Base-by-base conservation (phyloP, 2,888 invertebrate species). In the Pristionchus entomophagus region DNA sequence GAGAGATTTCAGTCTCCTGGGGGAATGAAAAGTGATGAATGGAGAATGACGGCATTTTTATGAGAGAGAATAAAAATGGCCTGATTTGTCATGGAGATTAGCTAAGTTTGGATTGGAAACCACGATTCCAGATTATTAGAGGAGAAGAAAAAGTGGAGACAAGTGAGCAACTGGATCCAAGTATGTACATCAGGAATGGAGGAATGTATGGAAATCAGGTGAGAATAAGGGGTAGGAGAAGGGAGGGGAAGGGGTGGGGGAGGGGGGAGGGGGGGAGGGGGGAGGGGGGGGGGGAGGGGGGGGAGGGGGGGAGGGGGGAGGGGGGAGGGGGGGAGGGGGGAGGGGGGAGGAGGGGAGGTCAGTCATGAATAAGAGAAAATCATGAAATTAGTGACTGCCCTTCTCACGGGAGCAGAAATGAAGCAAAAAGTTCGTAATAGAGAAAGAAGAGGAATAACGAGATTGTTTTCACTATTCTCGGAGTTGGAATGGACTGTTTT, bases 131-230 rank as follows among this genome's bases (percentile, higher is more conserved):
- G 73, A 45, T 73, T 41, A 10, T 73, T 73, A 45, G n/a, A 41
- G 38, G 41, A n/a, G 73, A 73, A 10, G 80, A 85, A n/a, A 85
- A 78, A 73, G 85, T 85, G 17, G 85, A 56, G 85, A 85, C 85
- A 49, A 85, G 85, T 45, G 85, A 85, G 35, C 85, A 85, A 73
- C 45, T 85, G 12, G 85, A 85, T 22, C 85, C 85, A 6, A 85
- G 85, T 85, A 12, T 85, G 22, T 85, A 85, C 22, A 41, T 85
- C 41, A 85, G 85, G 26, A 73, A 77, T 38, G 56, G 65, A 45
- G 65, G 65, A 84, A 17, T 84, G 29, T 84, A 49, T 29, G 83
- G 83, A 32, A 51, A 84, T 38, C 83, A 84, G 65, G 83, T 84
- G 80, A 35, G 77, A 49, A 29, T n/a, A n/a, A n/a, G n/a, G n/a